Conservation (phyloP, 2,888 invertebrate species). For the Escarpia spicata region DNA sequence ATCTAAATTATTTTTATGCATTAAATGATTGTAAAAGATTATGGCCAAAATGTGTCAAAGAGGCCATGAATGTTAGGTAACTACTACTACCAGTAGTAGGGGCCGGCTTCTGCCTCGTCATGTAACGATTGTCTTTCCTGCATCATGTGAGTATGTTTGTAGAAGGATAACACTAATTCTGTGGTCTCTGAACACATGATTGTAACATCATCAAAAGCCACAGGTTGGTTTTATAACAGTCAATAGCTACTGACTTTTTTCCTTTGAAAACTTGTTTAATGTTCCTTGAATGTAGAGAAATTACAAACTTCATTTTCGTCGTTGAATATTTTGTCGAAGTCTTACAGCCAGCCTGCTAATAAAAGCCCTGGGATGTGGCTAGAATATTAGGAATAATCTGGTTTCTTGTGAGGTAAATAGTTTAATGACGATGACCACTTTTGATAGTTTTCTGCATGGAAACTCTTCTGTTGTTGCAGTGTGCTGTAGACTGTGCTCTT, state of each 20-base stretch:
- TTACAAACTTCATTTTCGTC: neutral
- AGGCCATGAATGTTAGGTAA: neutral
- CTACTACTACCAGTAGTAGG: too few species aligned
- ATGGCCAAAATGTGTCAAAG: neutral
- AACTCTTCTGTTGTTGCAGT: slow-evolving; percentile 41
- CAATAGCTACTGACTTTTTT: neutral
- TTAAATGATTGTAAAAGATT: neutral
- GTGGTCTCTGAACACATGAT: neutral
- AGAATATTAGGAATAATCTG: neutral
- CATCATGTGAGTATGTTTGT: neutral
- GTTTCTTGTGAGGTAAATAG: neutral
- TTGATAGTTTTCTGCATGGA: neutral
- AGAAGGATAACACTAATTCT: too few species aligned
- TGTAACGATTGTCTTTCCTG: neutral
- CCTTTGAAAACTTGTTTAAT: neutral
- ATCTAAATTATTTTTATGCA: neutral
- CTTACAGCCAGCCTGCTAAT: too few species aligned
- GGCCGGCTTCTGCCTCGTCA: too few species aligned
- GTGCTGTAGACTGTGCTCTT: slow-evolving; percentile 59
- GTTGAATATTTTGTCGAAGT: too few species aligned
- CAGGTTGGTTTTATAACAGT: neutral
- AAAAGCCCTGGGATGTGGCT: too few species aligned
- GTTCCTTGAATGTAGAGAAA: neutral
- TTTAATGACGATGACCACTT: neutral
- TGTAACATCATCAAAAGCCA: neutral